These are phyloP conservation scores for Stegostoma tigrinum DNA, from an alignment of 2,113 vertebrate species.

Conservation along the genomic window DNA sequence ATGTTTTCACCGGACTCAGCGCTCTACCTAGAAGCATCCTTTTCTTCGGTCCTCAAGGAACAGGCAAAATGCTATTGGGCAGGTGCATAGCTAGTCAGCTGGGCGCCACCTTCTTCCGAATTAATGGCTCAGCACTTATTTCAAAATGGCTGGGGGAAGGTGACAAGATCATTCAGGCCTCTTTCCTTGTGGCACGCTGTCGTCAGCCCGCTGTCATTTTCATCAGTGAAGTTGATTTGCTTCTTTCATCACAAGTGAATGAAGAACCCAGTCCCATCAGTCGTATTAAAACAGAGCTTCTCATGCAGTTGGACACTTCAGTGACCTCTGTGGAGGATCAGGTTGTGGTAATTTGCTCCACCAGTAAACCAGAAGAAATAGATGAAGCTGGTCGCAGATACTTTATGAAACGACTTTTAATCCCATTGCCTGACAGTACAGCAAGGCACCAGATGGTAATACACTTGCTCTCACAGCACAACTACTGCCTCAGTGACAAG, in stretches of 20 bases:
- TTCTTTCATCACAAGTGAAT: slow-evolving; percentile 80
- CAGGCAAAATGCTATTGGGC: slow-evolving; percentile 86
- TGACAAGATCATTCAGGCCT: slow-evolving; percentile 89
- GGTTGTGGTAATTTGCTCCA: slow-evolving; percentile 94
- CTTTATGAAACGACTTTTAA: slow-evolving; percentile 96
- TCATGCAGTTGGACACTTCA: slow-evolving; percentile 92
- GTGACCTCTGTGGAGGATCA: slow-evolving; percentile 90
- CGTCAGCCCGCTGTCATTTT: slow-evolving; percentile 93
- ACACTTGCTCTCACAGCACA: slow-evolving; percentile 97
- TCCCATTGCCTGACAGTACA: slow-evolving; percentile 90
- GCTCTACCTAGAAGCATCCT: slow-evolving; percentile 92
- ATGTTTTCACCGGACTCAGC: slow-evolving; percentile 87
- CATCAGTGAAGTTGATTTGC: slow-evolving; percentile 91
- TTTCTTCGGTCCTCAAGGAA: slow-evolving; percentile 96
- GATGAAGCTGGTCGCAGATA: slow-evolving; percentile 94
- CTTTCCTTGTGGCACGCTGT: slow-evolving; percentile 90
- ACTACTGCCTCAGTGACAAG: slow-evolving; percentile 99
- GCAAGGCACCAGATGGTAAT: slow-evolving; percentile 98
- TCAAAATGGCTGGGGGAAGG: slow-evolving; percentile 92
- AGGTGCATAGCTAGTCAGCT: slow-evolving; percentile 94
- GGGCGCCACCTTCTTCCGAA: slow-evolving; percentile 87
- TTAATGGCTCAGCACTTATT: slow-evolving; percentile 79
- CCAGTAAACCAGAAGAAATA: slow-evolving; percentile 96
- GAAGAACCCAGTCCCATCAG: slow-evolving; percentile 87
- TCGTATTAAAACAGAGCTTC: slow-evolving; percentile 89